Base-by-base conservation (phyloP, 2,113 vertebrate genomes). In the Chinchilla lanigera region DNA sequence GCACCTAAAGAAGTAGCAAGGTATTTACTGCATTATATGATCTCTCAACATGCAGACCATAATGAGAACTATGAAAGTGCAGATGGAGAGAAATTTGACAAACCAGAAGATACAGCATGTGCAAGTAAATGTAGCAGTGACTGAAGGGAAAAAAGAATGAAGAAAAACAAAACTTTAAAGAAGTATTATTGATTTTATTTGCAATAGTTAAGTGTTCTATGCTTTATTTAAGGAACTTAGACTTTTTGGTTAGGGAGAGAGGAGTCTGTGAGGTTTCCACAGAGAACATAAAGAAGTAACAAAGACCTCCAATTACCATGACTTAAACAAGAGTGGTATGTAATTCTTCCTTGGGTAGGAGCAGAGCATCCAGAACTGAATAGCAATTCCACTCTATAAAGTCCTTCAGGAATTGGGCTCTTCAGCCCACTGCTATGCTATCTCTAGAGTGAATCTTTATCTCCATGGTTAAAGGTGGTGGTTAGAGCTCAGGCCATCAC, bases 91-190 rank as follows among this genome's bases (percentile, higher is more conserved):
- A 44, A 65, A 3, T 94, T 93, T 92, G 69, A 85, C 16, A 90
- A 90, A 50, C 26, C 20, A 92, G 69, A 81, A 87, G 94, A 69
- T 83, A 87, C 10, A 73, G 12, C 20, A 41, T 54, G 2, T 77
- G 0, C 17, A 82, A 88, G 19, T 13, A 88, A 96, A 80, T 56
- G 54, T 50, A 86, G 7, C 30, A 93, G 7, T 54, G n/a, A 94
- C 28, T 78, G 30, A 81, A 41, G 83, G 91, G 85, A 84, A 90
- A 41, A 94, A 89, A 20, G 67, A 85, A 94, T 67, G 20, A 56
- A 81, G 14, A 87, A 69, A 97, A 85, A 67, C 14, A 35, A 84
- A 93, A 71, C 41, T 4, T 38, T 75, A n/a, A 83, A 60, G 3
- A 78, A 60, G 1, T 14, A 77, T 77, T 67, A 81, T 80, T 69